Evolutionary conservation across 2,113 vertebrate species (phyloP).

Genomic region (Micronycteris hirsuta): DNA sequence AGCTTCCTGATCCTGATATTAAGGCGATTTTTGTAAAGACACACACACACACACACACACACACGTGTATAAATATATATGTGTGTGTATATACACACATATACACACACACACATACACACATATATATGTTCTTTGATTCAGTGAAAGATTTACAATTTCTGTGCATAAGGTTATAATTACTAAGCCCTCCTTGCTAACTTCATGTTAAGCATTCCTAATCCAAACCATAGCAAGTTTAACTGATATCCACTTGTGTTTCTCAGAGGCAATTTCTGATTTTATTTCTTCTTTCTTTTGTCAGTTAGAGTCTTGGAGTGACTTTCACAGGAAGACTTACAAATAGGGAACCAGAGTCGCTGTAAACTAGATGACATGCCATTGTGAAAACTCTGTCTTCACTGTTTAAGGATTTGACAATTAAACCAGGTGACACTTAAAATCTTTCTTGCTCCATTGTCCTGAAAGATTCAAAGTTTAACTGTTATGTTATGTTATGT

Average conservation of each 20-base stretch:
- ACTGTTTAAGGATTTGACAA: neutral
- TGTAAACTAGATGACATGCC: slow-evolving; percentile 14
- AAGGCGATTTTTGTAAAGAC: neutral
- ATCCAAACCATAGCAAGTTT: neutral
- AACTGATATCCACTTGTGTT: neutral
- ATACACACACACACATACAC: neutral
- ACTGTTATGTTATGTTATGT: slow-evolving; percentile 24
- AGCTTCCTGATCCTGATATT: neutral
- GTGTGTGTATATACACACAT: neutral
- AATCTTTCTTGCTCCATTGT: neutral
- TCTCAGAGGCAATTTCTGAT: neutral
- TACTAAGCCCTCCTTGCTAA: neutral
- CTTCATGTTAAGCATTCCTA: neutral
- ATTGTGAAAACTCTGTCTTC: neutral
- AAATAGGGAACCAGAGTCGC: slow-evolving; percentile 9
- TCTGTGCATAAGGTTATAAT: neutral
- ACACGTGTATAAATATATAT: neutral
- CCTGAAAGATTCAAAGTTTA: slow-evolving; percentile 5
- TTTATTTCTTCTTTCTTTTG: slow-evolving; percentile 23
- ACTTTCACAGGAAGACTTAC: slow-evolving; percentile 31
- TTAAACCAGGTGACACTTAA: slow-evolving; percentile 5
- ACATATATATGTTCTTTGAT: neutral
- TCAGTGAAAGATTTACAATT: neutral
- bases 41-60: neutral
- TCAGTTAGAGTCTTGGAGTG: neutral